phyloP scores from a whole-genome alignment of 2,797 vertebrate species.

The Acrossocheilus fasciatus region DNA sequence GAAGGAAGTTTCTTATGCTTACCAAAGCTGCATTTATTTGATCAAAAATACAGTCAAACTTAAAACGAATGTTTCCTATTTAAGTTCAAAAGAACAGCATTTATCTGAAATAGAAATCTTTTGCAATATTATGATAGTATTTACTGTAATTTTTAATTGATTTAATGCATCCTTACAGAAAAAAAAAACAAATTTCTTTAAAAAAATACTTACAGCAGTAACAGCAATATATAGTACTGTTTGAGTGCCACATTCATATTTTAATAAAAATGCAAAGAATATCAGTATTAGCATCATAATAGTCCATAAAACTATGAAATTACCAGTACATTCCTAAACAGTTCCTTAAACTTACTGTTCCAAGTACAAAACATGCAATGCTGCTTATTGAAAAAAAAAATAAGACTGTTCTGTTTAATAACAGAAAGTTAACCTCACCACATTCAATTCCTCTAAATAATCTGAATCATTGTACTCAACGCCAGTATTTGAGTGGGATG shows the following conservation, averaged over 20 bases:
- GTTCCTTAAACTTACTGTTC: background rate
- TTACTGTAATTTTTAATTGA: background rate
- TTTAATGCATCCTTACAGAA: background rate
- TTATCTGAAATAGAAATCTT: background rate
- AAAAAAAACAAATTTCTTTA: no score
- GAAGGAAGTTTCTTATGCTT: background rate
- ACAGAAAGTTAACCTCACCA: background rate
- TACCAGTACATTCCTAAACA: background rate
- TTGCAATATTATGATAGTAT: background rate
- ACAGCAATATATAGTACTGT: background rate
- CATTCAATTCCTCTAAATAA: background rate
- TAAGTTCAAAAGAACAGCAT: background rate
- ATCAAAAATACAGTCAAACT: background rate
- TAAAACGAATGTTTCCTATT: background rate
- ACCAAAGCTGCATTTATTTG: background rate
- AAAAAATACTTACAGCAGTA: background rate
- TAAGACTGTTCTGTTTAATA: background rate
- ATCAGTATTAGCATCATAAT: background rate
- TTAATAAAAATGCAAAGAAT: background rate
- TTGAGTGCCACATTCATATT: background rate
- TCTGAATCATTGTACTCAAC: background rate
- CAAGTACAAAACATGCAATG: background rate
- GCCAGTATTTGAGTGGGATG: slow-evolving; percentile 1
- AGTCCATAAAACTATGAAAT: background rate
- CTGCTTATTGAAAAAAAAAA: background rate